Evolutionary conservation across 2,888 invertebrate species (phyloP).

Genomic region (Ichneumoninae sp.): DNA sequence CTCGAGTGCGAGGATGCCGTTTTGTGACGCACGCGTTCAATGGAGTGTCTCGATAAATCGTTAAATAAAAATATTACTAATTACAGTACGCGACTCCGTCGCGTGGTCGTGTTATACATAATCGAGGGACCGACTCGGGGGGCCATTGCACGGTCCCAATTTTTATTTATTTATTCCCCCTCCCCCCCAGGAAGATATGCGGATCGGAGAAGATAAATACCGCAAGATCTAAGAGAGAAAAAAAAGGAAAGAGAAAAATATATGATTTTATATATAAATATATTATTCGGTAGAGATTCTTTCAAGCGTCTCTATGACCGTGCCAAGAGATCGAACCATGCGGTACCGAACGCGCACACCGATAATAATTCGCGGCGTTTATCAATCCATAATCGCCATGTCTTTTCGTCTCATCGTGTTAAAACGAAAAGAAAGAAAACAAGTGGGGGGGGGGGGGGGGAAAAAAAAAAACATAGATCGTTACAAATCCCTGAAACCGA

Average conservation of each 20-base stretch:
- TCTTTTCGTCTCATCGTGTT: constrained; percentile 26
- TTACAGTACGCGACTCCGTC: constrained; percentile 67
- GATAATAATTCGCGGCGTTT: constrained; percentile 18
- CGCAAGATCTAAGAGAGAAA: constrained; percentile 6
- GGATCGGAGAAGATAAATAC: constrained; percentile 42
- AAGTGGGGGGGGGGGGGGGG: neutral
- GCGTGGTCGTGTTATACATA: constrained; percentile 31
- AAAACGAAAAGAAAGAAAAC: constrained; percentile 12
- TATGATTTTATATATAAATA: constrained; percentile 9
- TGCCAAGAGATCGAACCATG: neutral
- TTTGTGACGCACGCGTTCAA: constrained; percentile 39
- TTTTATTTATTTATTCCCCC: neutral
- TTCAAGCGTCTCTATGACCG: neutral
- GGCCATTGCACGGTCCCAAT: constrained; percentile 29
- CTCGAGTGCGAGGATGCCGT: constrained; percentile 43
- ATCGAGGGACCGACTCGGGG: constrained; percentile 17
- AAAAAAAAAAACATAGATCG: constrained; percentile 29
- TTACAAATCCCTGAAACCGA: constrained; percentile 23
- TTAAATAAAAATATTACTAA: constrained; percentile 71
- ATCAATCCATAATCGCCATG: constrained; percentile 27
- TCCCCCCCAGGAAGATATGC: constrained; percentile 43
- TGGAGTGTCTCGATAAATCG: constrained; percentile 50
- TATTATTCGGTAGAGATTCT: constrained; percentile 36
- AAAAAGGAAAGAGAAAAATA: constrained; percentile 12
- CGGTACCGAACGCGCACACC: neutral